Evolutionary conservation across 2,113 vertebrate genomes (phyloP), one percentile per base, ranked within the genome.

Genomic region (Crypturellus undulatus): DNA sequence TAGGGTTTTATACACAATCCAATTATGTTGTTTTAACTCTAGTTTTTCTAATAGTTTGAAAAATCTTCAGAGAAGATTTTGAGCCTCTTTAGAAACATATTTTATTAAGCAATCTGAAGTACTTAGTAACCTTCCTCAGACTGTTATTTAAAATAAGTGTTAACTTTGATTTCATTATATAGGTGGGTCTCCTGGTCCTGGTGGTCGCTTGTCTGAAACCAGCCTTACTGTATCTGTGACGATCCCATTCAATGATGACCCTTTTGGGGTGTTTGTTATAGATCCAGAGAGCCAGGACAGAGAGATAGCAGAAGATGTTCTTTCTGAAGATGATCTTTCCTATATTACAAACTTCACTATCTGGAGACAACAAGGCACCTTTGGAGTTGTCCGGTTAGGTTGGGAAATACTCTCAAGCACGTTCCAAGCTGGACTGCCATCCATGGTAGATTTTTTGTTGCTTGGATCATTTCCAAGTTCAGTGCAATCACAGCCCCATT

Each of bases 211-310:
- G 56, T 98, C 99, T 51, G 78, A 97, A 88, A 96, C 94, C 68
- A 98, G 75, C 83, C 97, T 99, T 79, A 98, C 97, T 75, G 97
- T 98, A 36, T 99, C 97, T 0, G 98, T 99, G 84, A 96, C 98
- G 95, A 99, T 99, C 90, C 99, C 99, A 59, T 98, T 99, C 91
- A 99, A 98, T 65, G 7, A 17, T 42, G 99, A 99, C 87, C 99
- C 99, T 20, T 99, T 99, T 96, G 99, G 99, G 83, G 98, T 99
- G 81, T 99, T 99, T 89, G 64, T 98, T 77, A 98, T 99, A 87
- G 97, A 98, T 89, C 91, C 98, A 72, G 96, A 97, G 51, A 98
- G 97, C 90, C 97, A 99, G 79, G 98, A 99, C 79, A 98, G 98
- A 93, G 99, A 99, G 92, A 98, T 99, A 79, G 98, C 95, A 25